Evolutionary conservation across 2,113 vertebrate genomes (phyloP), one percentile per base, ranked within the genome.

Genomic region (Probosciger aterrimus): DNA sequence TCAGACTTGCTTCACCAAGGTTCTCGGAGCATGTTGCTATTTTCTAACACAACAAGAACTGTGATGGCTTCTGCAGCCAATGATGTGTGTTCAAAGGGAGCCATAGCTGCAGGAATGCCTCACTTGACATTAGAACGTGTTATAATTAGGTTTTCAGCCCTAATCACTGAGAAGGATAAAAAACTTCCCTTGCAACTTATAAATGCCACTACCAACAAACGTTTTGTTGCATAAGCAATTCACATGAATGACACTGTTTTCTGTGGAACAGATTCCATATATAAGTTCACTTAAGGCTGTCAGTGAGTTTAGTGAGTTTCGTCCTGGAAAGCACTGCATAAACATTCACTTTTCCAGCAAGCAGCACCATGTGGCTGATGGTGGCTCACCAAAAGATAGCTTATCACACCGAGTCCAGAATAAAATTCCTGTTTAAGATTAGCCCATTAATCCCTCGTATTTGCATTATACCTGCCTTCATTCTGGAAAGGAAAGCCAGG

Each of bases 81-180:
- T 97, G 94, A 94, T 7, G 7, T 44, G 53, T 64, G 82, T 79
- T 92, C 90, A 92, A 73, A 93, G 79, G 62, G 27, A 96, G 82
- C 4, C 7, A 39, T 65, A 92, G 94, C 91, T 92, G 62, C 88
- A 86, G 93, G 87, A 96, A 93, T 35, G 68, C 83, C 77, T 73
- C 81, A 73, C 67, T 67, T 78, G 59, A 70, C 82, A 64, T 59
- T 92, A 69, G 69, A 93, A 91, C 75, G n/a, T 55, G 73, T 71
- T 81, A 79, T 95, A 84, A 97, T 93, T 92, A 88, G 78, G 77
- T 90, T 88, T 96, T 67, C 79, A 93, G 52, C 49, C 73, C 73
- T 95, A 93, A 94, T 94, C 88, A 93, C 82, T 47, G 59, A 64
- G 47, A 73, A 94, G 57, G 60, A 92, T 37, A 86, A 68, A 57